These are phyloP conservation scores for Polyergus mexicanus DNA, from an alignment of 1,140 invertebrate species.

Conservation along the genomic window DNA sequence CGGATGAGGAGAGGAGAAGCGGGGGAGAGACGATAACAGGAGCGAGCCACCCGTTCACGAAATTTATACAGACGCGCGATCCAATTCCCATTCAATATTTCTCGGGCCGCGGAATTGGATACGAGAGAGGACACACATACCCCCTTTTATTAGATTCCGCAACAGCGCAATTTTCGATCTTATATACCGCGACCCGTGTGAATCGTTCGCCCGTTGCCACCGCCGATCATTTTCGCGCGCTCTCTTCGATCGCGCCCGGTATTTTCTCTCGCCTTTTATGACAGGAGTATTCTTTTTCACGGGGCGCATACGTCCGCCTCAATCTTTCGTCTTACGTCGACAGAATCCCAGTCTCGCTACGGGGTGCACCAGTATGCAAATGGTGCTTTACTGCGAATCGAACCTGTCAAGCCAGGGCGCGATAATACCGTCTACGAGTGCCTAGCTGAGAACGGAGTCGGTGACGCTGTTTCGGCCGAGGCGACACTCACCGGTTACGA, in stretches of 20 bases:
- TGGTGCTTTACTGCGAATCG: constrained; percentile 96
- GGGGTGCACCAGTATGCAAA: constrained; percentile 89
- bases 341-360: constrained; percentile 91
- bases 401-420: constrained; percentile 93
- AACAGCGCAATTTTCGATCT: constrained; percentile 54
- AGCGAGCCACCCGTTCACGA: constrained; percentile 1
- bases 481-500: constrained; percentile 95
- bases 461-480: constrained; percentile 96
- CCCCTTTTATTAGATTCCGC: constrained; percentile 52
- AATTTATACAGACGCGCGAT: constrained; percentile 61
- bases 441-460: constrained; percentile 98
- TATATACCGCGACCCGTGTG: background rate
- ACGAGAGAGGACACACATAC: constrained; percentile 54
- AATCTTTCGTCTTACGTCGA: constrained; percentile 45
- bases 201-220: constrained; percentile 20
- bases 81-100: constrained; percentile 62
- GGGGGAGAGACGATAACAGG: constrained; percentile 24
- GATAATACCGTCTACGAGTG: constrained; percentile 98
- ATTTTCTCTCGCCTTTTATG: constrained; percentile 29
- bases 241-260: constrained; percentile 15
- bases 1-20: background rate
- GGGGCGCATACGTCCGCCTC: background rate
- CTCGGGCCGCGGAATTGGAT: constrained; percentile 57
- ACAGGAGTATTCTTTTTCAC: constrained; percentile 23
- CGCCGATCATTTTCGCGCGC: constrained; percentile 19